Evolutionary conservation across 1,140 invertebrate species (phyloP).

Genomic region (Glossosoma conforme): DNA sequence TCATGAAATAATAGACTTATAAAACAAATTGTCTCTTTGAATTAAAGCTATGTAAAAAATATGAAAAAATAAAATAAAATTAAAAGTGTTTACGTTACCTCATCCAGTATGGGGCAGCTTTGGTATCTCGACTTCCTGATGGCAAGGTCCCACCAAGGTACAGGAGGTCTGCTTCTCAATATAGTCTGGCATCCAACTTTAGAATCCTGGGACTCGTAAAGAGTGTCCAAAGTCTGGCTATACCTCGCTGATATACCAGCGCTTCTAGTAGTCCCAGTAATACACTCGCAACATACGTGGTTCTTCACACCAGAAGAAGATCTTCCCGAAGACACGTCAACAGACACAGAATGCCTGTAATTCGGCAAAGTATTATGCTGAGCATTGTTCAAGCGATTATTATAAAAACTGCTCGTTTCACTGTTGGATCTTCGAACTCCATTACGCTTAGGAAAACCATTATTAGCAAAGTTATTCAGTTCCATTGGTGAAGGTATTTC

Average conservation of each 20-base stretch:
- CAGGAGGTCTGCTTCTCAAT: constrained; percentile 55
- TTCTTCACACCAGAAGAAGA: constrained; percentile 34
- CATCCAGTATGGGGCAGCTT: constrained; percentile 63
- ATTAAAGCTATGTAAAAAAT: too few species aligned
- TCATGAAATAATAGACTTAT: too few species aligned
- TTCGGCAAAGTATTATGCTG: constrained; percentile 40
- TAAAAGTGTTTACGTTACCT: too few species aligned
- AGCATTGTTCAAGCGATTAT: background rate
- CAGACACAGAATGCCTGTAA: constrained; percentile 48
- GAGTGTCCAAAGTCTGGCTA: constrained; percentile 43
- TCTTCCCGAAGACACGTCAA: constrained; percentile 40
- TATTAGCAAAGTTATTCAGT: constrained; percentile 18
- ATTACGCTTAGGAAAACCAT: constrained; percentile 35
- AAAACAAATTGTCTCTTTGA: too few species aligned
- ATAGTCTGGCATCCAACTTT: constrained; percentile 59
- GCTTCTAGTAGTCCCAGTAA: constrained; percentile 41
- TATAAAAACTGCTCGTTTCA: constrained; percentile 43
- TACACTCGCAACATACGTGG: constrained; percentile 49
- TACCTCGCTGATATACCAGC: too few species aligned
- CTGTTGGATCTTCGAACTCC: constrained; percentile 44
- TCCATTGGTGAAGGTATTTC: constrained; percentile 24
- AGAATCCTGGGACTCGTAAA: constrained; percentile 52
- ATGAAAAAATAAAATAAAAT: too few species aligned
- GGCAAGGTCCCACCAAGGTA: constrained; percentile 83
- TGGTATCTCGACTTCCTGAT: constrained; percentile 66